A percentile compares a stretch with the other conserved stretches of the same genome.
Conservation (phyloP, 2,113 vertebrate genomes). For the Atherinomorus stipes region DNA sequence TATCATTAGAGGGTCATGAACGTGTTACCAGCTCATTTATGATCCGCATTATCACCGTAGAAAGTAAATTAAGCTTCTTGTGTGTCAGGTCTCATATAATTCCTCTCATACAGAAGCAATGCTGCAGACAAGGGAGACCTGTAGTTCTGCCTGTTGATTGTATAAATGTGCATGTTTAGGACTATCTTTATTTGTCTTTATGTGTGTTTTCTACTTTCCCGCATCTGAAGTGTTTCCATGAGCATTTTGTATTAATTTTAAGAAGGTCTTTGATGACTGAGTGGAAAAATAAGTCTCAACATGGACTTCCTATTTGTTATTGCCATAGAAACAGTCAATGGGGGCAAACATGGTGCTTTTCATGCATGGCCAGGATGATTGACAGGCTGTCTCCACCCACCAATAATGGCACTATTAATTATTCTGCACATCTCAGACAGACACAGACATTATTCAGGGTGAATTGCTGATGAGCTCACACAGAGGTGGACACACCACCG, state of each 20-base stretch:
- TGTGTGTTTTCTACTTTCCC: slow-evolving; percentile 11
- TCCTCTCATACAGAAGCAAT: slow-evolving; percentile 32
- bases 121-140: slow-evolving; percentile 32
- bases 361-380: slow-evolving; percentile 71
- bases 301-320: slow-evolving; percentile 53
- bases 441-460: slow-evolving; percentile 64
- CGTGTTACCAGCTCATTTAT: slow-evolving; percentile 48
- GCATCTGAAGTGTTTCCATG: slow-evolving; percentile 4
- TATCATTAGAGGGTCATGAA: slow-evolving; percentile 53
- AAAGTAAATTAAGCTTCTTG: slow-evolving; percentile 57
- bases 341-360: slow-evolving; percentile 71
- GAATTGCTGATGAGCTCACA: slow-evolving; percentile 71
- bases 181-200: slow-evolving; percentile 19
- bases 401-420: slow-evolving; percentile 79
- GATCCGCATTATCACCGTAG: slow-evolving; percentile 39
- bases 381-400: slow-evolving; percentile 75
- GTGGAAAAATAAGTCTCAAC: slow-evolving; percentile 40
- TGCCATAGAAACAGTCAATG: slow-evolving; percentile 69
- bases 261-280: slow-evolving; percentile 23
- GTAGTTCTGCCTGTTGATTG: slow-evolving; percentile 49
- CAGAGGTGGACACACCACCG: slow-evolving; percentile 35
- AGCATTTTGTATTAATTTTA: slow-evolving; percentile 24
- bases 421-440: slow-evolving; percentile 67
- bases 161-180: slow-evolving; percentile 24
- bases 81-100: slow-evolving; percentile 49